Evolutionary conservation across 2,797 vertebrate species (phyloP).

Genomic region (Intellagama lesueurii): DNA sequence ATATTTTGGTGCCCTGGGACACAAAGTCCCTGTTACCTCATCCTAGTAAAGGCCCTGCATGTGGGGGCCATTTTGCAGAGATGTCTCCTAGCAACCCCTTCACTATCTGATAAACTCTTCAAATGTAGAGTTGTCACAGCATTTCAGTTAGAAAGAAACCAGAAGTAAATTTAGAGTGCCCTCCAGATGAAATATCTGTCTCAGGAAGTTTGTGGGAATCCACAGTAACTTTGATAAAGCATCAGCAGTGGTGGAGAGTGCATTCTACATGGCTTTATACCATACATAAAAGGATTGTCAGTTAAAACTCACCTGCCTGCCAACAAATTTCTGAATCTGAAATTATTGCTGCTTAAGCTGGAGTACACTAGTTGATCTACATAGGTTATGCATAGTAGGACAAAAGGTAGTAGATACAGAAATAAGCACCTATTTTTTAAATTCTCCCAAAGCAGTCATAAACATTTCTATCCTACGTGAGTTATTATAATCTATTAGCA

Average conservation of each 20-base stretch:
- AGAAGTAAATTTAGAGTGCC: neutral
- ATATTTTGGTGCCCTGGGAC: too few species aligned
- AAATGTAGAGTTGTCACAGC: neutral
- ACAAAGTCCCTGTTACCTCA: too few species aligned
- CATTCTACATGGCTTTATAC: neutral
- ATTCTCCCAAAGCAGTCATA: neutral
- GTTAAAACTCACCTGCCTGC: neutral
- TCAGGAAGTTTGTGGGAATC: neutral
- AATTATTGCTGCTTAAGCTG: neutral
- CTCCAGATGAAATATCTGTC: neutral
- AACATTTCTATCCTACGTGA: neutral
- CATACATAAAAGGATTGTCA: neutral
- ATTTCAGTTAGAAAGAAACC: neutral
- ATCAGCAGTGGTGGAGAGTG: neutral
- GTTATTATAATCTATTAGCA: neutral
- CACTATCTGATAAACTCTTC: neutral
- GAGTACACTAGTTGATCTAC: neutral
- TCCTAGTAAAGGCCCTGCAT: too few species aligned
- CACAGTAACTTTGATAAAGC: neutral
- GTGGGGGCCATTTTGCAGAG: neutral
- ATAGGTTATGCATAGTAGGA: neutral
- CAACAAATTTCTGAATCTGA: neutral
- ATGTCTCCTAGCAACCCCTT: neutral
- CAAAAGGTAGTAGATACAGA: neutral
- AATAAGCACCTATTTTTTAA: neutral